Conservation (phyloP, 2,888 invertebrate genomes). For the Alloscopus bannaensis region DNA sequence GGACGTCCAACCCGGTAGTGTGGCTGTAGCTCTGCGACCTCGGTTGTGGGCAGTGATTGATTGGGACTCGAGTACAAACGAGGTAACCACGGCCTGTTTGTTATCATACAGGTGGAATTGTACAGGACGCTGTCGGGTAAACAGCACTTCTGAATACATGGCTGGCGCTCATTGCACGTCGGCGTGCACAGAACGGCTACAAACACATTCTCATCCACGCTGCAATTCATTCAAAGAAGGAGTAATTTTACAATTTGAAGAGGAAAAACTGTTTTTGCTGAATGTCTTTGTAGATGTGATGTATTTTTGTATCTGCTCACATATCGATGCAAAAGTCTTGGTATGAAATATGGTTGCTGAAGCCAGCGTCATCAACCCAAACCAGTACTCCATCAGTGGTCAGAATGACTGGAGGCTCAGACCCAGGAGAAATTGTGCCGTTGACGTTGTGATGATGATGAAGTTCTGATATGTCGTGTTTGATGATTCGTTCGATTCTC, state of each 20-base stretch:
- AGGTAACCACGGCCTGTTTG: conserved; percentile 68
- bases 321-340: conserved; percentile 72
- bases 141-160: conserved; percentile 72
- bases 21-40: conserved; percentile 27
- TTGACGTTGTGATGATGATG: conserved; percentile 14
- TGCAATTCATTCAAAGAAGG: conserved; percentile 3
- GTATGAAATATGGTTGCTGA: conserved; percentile 64
- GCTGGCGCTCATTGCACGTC: conserved; percentile 64
- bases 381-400: conserved; percentile 69
- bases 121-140: conserved; percentile 63
- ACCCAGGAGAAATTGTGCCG: conserved; percentile 15
- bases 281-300: no score
- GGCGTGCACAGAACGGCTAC: conserved; percentile 72
- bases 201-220: conserved; percentile 65
- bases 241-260: no score
- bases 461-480: conserved; percentile 51
- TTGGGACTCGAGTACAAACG: conserved; percentile 61
- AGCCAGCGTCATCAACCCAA: conserved; percentile 70
- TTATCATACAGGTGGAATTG: conserved; percentile 65
- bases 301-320: no score
- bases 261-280: no score
- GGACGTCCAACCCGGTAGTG: conserved; percentile 69
- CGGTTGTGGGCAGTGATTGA: conserved; percentile 19
- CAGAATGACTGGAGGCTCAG: conserved; percentile 65
- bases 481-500: conserved; percentile 67